Conservation (phyloP, 2,888 invertebrate genomes). For the Phyto melanocephala region DNA sequence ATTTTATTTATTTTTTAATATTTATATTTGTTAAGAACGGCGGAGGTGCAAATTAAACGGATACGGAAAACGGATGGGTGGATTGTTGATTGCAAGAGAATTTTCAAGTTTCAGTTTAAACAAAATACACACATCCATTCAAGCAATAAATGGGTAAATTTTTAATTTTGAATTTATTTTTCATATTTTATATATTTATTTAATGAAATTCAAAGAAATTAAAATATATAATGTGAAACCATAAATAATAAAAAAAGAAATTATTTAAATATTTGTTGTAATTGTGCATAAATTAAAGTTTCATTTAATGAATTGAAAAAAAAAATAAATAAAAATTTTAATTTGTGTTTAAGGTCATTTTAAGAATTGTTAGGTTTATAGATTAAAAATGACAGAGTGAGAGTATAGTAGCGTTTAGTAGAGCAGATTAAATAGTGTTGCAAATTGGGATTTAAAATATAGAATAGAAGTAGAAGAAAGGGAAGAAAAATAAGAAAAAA, state of each 20-base stretch:
- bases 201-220: slow-evolving; percentile 28
- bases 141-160: slow-evolving; percentile 32
- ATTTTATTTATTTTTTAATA: background rate
- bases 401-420: background rate
- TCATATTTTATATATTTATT: slow-evolving; percentile 8
- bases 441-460: slow-evolving; percentile 25
- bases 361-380: background rate
- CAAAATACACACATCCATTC: slow-evolving; percentile 38
- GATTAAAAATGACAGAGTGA: background rate
- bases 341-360: background rate
- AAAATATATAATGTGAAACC: slow-evolving; percentile 1
- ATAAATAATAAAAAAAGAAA: background rate
- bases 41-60: slow-evolving; percentile 9
- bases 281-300: background rate
- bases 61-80: background rate
- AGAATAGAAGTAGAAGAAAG: slow-evolving; percentile 44
- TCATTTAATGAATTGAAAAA: background rate
- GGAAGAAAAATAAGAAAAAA: slow-evolving; percentile 47
- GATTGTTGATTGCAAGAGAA: slow-evolving; percentile 11
- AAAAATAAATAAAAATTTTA: background rate
- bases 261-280: slow-evolving; percentile 1
- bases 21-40: background rate
- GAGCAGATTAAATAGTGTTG: background rate
- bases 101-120: slow-evolving; percentile 25
- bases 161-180: background rate